A percentile compares a stretch with the other conserved stretches of the same genome.
Evolutionary conservation across 1,140 invertebrate species (phyloP).

Genomic region (Drosophila equinoxialis): DNA sequence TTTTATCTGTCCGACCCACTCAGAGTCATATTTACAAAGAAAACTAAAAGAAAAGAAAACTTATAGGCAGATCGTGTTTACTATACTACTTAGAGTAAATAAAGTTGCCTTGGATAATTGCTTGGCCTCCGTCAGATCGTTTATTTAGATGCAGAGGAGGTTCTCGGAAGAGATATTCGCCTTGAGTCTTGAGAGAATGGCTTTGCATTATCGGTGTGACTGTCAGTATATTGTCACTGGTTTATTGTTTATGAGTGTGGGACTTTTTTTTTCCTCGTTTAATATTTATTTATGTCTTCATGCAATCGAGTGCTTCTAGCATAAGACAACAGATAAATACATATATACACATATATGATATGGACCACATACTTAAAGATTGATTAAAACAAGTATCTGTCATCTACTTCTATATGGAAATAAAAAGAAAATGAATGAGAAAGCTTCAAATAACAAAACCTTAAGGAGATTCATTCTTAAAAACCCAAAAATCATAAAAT

Average conservation of each 20-base stretch:
- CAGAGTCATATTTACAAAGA: slow-evolving; percentile 42
- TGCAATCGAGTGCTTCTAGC: slow-evolving; percentile 14
- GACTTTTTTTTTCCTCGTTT: slow-evolving; percentile 32
- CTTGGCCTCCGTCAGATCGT: slow-evolving; percentile 39
- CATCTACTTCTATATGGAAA: not conserved
- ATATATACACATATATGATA: not conserved
- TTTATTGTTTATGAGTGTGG: slow-evolving; percentile 57
- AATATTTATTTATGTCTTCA: slow-evolving; percentile 3
- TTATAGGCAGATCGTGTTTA: slow-evolving; percentile 30
- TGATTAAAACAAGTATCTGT: not conserved
- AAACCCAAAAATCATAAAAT: too few relatives aligned
- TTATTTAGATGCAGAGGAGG: slow-evolving; percentile 49
- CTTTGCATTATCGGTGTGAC: slow-evolving; percentile 60
- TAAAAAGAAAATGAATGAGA: too few relatives aligned
- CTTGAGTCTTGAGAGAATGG: slow-evolving; percentile 35
- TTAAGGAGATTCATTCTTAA: too few relatives aligned
- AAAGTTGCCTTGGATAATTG: slow-evolving; percentile 36
- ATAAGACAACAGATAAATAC: slow-evolving; percentile 23
- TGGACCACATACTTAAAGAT: not conserved
- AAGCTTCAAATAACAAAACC: too few relatives aligned
- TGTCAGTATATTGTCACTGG: slow-evolving; percentile 70
- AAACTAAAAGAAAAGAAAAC: slow-evolving; percentile 13
- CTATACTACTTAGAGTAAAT: slow-evolving; percentile 3
- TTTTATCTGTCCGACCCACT: slow-evolving; percentile 64
- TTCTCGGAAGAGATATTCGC: slow-evolving; percentile 23